phyloP scores from a whole-genome alignment of 2,113 vertebrate genomes.

The Copsychus sechellarum region DNA sequence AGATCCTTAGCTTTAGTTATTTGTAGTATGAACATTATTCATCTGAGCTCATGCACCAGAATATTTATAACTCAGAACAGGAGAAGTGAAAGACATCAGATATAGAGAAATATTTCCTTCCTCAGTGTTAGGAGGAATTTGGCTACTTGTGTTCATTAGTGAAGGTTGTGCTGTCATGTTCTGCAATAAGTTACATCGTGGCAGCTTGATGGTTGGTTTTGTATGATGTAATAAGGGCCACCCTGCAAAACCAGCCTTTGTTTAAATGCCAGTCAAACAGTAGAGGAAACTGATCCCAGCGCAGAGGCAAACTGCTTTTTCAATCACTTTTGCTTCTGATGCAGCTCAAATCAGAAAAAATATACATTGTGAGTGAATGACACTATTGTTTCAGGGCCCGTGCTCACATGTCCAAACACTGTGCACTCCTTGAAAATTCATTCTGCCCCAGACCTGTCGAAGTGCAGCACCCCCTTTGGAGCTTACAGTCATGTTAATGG shows the following conservation, averaged over 20 bases:
- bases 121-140: not conserved
- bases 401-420: not conserved
- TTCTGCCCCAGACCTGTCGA: not conserved
- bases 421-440: not conserved
- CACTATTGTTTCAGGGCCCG: fast-evolving
- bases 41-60: slow-evolving; percentile 7
- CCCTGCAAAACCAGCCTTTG: not conserved
- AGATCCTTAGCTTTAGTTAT: slow-evolving; percentile 8
- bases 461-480: not conserved
- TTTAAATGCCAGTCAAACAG: not conserved
- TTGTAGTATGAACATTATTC: slow-evolving; percentile 6
- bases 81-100: slow-evolving; percentile 12
- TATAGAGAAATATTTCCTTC: not conserved
- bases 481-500: not conserved
- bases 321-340: not conserved
- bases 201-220: not conserved
- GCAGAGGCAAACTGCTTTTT: not conserved
- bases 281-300: fast-evolving
- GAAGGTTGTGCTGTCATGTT: not conserved
- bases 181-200: fast-evolving
- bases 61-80: slow-evolving; percentile 33
- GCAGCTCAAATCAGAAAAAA: not conserved
- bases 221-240: not conserved
- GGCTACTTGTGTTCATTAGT: not conserved
- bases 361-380: fast-evolving